phyloP scores from a whole-genome alignment of 1,140 invertebrate genomes.

The Phenacoccus solenopsis region DNA sequence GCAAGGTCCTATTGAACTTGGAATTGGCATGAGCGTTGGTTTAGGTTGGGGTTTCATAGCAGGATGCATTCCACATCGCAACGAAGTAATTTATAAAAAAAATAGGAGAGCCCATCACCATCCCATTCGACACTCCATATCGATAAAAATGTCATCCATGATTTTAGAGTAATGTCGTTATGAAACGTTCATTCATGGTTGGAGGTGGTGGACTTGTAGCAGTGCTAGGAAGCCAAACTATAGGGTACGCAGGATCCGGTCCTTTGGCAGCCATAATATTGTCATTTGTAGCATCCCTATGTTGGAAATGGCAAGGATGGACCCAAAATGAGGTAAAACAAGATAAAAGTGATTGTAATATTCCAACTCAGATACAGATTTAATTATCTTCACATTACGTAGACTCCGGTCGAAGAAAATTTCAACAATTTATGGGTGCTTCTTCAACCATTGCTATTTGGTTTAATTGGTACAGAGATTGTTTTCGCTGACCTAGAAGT shows the following conservation, averaged over 20 bases:
- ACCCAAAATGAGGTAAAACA: conserved; percentile 24
- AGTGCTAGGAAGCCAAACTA: conserved; percentile 45
- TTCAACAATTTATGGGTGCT: conserved; percentile 40
- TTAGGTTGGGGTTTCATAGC: conserved; percentile 38
- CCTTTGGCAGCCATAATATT: conserved; percentile 46
- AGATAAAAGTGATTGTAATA: too few species aligned
- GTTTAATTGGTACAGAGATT: conserved; percentile 54
- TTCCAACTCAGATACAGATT: too few species aligned
- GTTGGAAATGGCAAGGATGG: conserved; percentile 35
- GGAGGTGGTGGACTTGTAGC: conserved; percentile 43
- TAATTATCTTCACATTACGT: neutral
- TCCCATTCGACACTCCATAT: too few species aligned
- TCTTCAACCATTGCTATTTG: conserved; percentile 54
- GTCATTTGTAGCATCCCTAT: conserved; percentile 45
- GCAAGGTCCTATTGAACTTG: conserved; percentile 42
- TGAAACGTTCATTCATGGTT: conserved; percentile 38
- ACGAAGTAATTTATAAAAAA: conserved; percentile 32
- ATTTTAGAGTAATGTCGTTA: conserved; percentile 33
- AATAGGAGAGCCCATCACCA: too few species aligned
- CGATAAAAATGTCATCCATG: too few species aligned
- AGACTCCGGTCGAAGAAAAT: conserved; percentile 32
- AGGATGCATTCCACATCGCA: conserved; percentile 35
- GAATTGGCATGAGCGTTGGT: conserved; percentile 39
- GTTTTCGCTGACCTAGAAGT: conserved; percentile 14
- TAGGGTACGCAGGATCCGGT: conserved; percentile 47